Base-by-base conservation (phyloP, 2,797 vertebrate species). In the Toxotes lorentzi region DNA sequence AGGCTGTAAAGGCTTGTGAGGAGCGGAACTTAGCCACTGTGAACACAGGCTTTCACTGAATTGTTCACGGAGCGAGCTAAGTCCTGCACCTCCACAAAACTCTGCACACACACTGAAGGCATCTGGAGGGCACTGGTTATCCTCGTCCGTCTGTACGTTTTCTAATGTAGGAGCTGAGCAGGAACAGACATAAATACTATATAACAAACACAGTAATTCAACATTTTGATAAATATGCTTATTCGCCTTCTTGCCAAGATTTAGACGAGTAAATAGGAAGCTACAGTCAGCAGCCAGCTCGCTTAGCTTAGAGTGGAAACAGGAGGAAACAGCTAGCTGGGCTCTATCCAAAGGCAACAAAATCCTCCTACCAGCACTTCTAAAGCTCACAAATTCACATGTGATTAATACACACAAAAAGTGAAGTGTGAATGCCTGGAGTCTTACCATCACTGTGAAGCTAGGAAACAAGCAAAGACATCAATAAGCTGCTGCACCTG, bases 21-120 rank as follows among this genome's bases (percentile, higher is more conserved):
- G 91, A 91, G 95, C 95, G 95, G 96, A 96, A 96, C 96, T 96
- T 96, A 96, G 96, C 96, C 96, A 96, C 96, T 96, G 96, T 96
- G 95, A 96, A 96, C 96, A 96, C 85, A 85, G 90, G 86, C 73
- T 92, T 91, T 91, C 73, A 93, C 86, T 92, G 91, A 94, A 94
- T 95, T 96, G 96, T 96, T 96, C 96, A 96, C 96, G 85, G 89
- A 96, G 93, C 88, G 82, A 95, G 94, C 95, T 92, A 96, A 96
- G 96, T 93, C 96, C 96, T 96, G 93, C 92, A 87, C 94, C 95
- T 95, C 88, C 82, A 84, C 38, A 93, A 95, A 95, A 92, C 95
- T 84, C 64, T 56, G 58, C 56, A 57, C 75, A 71, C 69, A 64
- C 10, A 27, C 64, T 47, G 76, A 35, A 24, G 51, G n/a, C 81